Evolutionary conservation across 2,113 vertebrate species (phyloP).

Genomic region (Micromys minutus): DNA sequence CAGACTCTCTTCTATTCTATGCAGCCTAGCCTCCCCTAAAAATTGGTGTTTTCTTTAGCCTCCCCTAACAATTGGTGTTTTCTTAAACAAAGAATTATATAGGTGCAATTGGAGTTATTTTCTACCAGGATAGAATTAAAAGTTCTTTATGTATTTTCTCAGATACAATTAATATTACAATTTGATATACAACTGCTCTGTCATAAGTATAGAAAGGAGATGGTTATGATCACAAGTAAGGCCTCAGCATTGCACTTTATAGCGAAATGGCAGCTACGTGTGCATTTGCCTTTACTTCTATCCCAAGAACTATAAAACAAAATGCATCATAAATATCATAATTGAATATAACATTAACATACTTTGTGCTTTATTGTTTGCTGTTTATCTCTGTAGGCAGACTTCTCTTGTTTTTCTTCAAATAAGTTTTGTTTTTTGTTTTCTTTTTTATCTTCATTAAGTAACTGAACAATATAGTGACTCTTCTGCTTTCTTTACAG

Average conservation of each 20-base stretch:
- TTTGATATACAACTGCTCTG: background rate
- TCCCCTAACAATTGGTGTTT: background rate
- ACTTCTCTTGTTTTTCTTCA: background rate
- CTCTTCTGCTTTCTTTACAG: background rate
- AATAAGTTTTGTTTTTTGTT: no score
- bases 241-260: background rate
- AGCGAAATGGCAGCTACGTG: rapidly evolving
- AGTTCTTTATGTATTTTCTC: background rate
- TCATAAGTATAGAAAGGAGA: background rate
- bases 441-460: background rate
- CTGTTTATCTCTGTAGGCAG: background rate
- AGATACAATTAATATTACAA: background rate
- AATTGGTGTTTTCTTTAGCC: background rate
- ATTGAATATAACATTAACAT: background rate
- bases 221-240: no score
- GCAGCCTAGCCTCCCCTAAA: no score
- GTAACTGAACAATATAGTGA: background rate
- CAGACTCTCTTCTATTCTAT: no score
- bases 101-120: background rate
- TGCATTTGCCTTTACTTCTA: background rate
- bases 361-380: background rate
- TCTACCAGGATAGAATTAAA: no score
- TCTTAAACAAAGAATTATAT: background rate
- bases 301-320: background rate
- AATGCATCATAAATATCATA: background rate